Evolutionary conservation across 2,113 vertebrate genomes (phyloP), one percentile per base, ranked within the genome.

Genomic region (Gila orcuttii): DNA sequence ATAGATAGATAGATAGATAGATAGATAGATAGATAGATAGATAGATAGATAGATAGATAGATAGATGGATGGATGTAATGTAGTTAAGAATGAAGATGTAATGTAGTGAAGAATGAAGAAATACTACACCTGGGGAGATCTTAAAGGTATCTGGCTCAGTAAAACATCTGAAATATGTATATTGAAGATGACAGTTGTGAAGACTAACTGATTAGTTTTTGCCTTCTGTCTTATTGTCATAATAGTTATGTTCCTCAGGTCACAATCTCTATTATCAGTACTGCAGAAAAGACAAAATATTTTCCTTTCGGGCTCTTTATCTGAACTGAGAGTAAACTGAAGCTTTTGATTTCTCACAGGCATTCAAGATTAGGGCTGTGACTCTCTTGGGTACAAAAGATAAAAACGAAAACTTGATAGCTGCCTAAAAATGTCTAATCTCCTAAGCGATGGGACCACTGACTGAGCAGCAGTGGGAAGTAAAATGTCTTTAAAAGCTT

Each of bases 401-500:
- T 81, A 66, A 82, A 85, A 85, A 90, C 25, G 84, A 83, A 74
- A 83, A 92, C 86, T 88, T 87, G 78, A 82, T 90, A 82, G 87
- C 87, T 91, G 90, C 91, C 88, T 89, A 84, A 92, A 94, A 92
- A 91, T 4, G 64, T 92, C 90, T 93, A 91, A 94, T 93, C 92
- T 93, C 89, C 89, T 92, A 91, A 91, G 89, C 90, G 90, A 92
- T 90, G 86, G 88, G 89, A 87, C 87, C 87, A 77, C 90, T 91
- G 92, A 90, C 90, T 86, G 89, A 84, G 87, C 90, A 91, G 90
- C 84, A 17, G 84, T 74, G 83, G 84, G 88, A 93, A 82, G 86
- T 90, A 91, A 90, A 87, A 92, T 90, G 90, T 90, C 86, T 91
- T 90, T 94, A 92, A 94, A 94, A 93, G 92, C 89, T 91, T 92